A percentile compares a stretch with the other conserved stretches of the same genome.
phyloP scores from a whole-genome alignment of 2,113 vertebrate genomes.

The Tor tambroides region DNA sequence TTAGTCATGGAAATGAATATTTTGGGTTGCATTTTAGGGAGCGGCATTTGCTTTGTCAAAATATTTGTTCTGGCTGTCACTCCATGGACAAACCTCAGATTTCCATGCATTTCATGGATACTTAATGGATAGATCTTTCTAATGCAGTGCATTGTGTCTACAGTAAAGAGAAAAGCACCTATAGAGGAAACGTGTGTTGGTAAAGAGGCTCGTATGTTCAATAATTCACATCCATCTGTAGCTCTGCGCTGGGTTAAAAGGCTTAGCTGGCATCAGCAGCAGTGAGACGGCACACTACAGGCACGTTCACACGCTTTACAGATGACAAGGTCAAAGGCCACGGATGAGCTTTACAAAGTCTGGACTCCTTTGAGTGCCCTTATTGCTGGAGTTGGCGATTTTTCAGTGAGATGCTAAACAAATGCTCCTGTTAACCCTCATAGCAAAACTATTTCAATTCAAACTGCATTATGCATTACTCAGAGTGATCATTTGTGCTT shows the following conservation, averaged over 20 bases:
- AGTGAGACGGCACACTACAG: slow-evolving; percentile 7
- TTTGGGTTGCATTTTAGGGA: background rate
- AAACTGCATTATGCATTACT: background rate
- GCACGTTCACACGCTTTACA: background rate
- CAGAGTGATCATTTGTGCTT: background rate
- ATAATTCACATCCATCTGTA: slow-evolving; percentile 39
- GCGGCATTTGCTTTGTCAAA: background rate
- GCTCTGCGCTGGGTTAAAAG: slow-evolving; percentile 29
- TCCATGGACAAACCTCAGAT: background rate
- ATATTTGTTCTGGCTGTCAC: background rate
- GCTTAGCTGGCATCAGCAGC: slow-evolving; percentile 22
- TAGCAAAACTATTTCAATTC: background rate
- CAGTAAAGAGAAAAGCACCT: background rate
- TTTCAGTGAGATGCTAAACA: background rate
- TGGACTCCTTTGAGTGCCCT: background rate
- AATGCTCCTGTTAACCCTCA: background rate
- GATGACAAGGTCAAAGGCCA: background rate
- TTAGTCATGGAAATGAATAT: background rate
- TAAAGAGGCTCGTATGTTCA: slow-evolving; percentile 30
- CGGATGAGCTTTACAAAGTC: background rate
- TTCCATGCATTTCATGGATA: background rate
- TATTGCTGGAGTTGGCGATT: background rate
- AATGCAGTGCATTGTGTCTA: background rate
- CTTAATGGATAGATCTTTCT: background rate
- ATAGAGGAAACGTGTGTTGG: background rate